Evolutionary conservation across 2,113 vertebrate genomes (phyloP).

Genomic region (Platichthys stellatus): DNA sequence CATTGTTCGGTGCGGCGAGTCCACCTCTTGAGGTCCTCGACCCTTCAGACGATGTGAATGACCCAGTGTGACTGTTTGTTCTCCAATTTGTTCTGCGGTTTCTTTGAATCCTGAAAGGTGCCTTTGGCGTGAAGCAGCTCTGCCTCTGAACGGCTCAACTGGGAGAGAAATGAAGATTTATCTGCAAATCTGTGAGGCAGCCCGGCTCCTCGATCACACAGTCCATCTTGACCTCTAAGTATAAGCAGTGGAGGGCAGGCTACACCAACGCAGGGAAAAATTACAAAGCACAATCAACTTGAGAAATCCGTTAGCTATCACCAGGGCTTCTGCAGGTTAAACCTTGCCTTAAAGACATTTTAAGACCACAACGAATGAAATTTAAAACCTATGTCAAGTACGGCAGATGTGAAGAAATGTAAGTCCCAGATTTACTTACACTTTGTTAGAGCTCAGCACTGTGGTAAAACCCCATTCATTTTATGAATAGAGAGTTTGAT

Average conservation of each 20-base stretch:
- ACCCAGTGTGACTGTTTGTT: slow-evolving; percentile 79
- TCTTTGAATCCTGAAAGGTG: slow-evolving; percentile 69
- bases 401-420: no score
- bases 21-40: slow-evolving; percentile 53
- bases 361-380: no score
- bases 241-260: slow-evolving; percentile 3
- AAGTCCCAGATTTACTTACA: no score
- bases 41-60: slow-evolving; percentile 66
- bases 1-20: slow-evolving; percentile 38
- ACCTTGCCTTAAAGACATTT: no score
- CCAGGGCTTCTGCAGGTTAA: no score
- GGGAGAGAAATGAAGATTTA: slow-evolving; percentile 81
- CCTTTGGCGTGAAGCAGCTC: slow-evolving; percentile 58
- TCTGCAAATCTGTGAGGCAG: slow-evolving; percentile 74
- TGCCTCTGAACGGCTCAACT: slow-evolving; percentile 63
- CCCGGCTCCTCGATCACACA: slow-evolving; percentile 19
- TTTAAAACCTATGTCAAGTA: no score
- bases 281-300: neutral
- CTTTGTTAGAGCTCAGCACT: no score
- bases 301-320: no score
- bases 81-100: slow-evolving; percentile 81
- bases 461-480: no score
- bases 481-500: no score
- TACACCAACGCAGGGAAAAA: slow-evolving; percentile 3
- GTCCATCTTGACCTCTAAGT: slow-evolving; percentile 44